Conservation (phyloP, 2,888 invertebrate genomes). For the Liposcelis brunnea region DNA sequence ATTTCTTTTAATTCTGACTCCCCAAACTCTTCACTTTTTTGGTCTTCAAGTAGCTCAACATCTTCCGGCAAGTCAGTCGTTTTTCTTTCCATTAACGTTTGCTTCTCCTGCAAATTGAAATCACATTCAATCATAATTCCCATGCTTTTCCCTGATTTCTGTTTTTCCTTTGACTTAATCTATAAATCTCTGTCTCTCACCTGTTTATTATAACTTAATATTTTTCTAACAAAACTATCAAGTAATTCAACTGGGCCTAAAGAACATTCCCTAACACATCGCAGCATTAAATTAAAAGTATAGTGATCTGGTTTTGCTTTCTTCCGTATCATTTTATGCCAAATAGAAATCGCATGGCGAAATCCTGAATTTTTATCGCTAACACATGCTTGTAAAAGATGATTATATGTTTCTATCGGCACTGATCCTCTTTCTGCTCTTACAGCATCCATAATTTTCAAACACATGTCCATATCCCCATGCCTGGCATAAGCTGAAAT, state of each 20-base stretch:
- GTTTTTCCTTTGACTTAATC: slow-evolving; percentile 10
- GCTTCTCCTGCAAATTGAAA: too few species aligned
- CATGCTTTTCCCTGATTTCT: not conserved
- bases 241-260: slow-evolving; percentile 46
- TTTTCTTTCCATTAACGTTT: too few species aligned
- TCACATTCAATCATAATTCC: not conserved
- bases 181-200: not conserved
- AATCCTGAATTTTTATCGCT: slow-evolving; percentile 63
- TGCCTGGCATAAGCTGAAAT: slow-evolving; percentile 59
- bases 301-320: slow-evolving; percentile 49
- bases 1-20: too few species aligned
- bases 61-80: too few species aligned
- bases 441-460: slow-evolving; percentile 74
- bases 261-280: slow-evolving; percentile 64
- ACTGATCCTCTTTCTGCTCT: slow-evolving; percentile 39
- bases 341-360: slow-evolving; percentile 60
- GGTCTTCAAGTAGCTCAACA: too few species aligned
- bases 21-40: too few species aligned
- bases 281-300: slow-evolving; percentile 65
- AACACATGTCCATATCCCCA: slow-evolving; percentile 60
- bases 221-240: too few species aligned
- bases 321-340: slow-evolving; percentile 59
- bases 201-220: slow-evolving; percentile 3
- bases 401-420: slow-evolving; percentile 52
- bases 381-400: slow-evolving; percentile 70